phyloP scores from a whole-genome alignment of 2,113 vertebrate genomes.

The Butorides virescens region DNA sequence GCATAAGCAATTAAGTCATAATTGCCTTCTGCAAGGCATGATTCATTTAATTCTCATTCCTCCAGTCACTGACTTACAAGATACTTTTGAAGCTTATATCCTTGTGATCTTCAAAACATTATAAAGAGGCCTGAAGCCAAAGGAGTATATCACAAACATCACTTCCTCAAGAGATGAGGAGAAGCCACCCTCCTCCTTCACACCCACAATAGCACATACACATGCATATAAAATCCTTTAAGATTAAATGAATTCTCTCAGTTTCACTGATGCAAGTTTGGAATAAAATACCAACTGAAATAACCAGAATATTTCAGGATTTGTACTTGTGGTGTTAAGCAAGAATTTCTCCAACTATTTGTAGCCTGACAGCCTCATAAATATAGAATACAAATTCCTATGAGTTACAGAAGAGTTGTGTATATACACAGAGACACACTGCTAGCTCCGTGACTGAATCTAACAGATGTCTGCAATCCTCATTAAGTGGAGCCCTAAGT shows the following conservation, averaged over 20 bases:
- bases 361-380: not conserved
- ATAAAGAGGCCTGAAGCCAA: not conserved
- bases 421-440: not conserved
- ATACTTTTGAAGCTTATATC: not conserved
- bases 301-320: not conserved
- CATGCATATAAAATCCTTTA: not conserved
- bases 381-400: not conserved
- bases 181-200: not conserved
- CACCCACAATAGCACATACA: not conserved
- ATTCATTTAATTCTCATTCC: not conserved
- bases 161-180: not conserved
- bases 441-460: not conserved
- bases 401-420: not conserved
- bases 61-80: slow-evolving; percentile 8
- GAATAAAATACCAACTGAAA: not conserved
- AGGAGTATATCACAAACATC: not conserved
- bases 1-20: not conserved
- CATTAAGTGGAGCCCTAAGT: not conserved
- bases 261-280: not conserved
- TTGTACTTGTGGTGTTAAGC: not conserved
- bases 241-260: not conserved
- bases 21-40: not conserved
- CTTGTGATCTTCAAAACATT: not conserved
- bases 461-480: not conserved
- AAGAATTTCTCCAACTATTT: not conserved